phyloP scores from a whole-genome alignment of 1,140 invertebrate genomes.

The Drosophila nigromelanica region DNA sequence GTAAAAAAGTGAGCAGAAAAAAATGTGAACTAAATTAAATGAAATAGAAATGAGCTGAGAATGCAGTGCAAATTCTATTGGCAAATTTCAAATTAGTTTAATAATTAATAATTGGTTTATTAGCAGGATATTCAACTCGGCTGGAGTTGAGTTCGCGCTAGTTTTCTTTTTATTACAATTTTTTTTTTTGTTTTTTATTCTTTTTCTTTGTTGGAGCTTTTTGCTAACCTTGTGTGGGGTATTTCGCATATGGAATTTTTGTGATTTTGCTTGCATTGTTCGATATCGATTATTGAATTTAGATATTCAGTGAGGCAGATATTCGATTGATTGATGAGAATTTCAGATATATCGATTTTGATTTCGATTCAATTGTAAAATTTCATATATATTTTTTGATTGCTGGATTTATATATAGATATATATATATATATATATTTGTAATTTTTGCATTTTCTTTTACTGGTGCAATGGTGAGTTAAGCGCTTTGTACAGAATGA shows the following conservation, averaged over 20 bases:
- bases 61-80: slow-evolving; percentile 72
- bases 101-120: background rate
- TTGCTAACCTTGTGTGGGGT: slow-evolving; percentile 79
- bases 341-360: slow-evolving; percentile 26
- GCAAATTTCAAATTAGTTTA: slow-evolving; percentile 27
- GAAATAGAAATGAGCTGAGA: slow-evolving; percentile 26
- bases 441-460: background rate
- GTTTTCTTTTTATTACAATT: slow-evolving; percentile 18
- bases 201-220: slow-evolving; percentile 31
- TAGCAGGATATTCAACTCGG: slow-evolving; percentile 22
- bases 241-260: slow-evolving; percentile 78
- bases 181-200: slow-evolving; percentile 7
- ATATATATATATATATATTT: slow-evolving; percentile 9
- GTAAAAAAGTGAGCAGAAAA: slow-evolving; percentile 1
- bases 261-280: slow-evolving; percentile 78
- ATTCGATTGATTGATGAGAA: slow-evolving; percentile 43
- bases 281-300: slow-evolving; percentile 32
- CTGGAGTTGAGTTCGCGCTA: slow-evolving; percentile 24
- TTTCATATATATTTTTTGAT: slow-evolving; percentile 19
- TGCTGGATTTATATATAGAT: slow-evolving; percentile 1
- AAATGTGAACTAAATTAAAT: slow-evolving; percentile 3
- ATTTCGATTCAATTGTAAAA: slow-evolving; percentile 36
- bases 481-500: slow-evolving; percentile 49
- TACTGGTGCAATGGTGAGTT: slow-evolving; percentile 54
- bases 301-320: slow-evolving; percentile 36